Base-by-base conservation (phyloP, 2,888 invertebrate genomes). In the Agrenia bidenticulata region DNA sequence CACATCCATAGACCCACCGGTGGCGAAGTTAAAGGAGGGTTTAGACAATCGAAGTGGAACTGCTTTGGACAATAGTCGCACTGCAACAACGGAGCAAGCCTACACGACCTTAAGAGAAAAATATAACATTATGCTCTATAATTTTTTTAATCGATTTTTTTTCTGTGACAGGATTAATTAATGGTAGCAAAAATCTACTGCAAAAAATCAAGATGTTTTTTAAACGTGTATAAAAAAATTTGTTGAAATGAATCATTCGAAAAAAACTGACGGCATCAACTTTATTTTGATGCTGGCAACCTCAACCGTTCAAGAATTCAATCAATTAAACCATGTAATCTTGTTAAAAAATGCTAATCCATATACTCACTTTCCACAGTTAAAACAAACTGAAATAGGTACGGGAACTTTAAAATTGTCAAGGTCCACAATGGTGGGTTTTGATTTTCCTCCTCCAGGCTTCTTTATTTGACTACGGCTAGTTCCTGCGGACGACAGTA, bases 1-100 rank as follows among this genome's bases (percentile, higher is more conserved):
- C 98, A 98, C 94, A 97, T 96, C 97, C 97, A 98, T 27, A 90
- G 84, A 0, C 91, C 92, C 1, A 88, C 87, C 0, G 97, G 97
- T 69, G 92, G 83, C 0, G 89, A 87, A 0, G 94, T 90, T 61
- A 98, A 81, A 0, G 97, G 97, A 0, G 97, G 96, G 79, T 94
- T 89, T 69, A 97, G 80, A 78, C 98, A 98, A 80, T 98, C 97
- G 82, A 91, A 86, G 80, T 98, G 98, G 79, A 89, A 97, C 74
- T 88, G 85, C 63, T 91, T 81, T 0, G 93, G 88, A 79, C 98
- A 98, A 81, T 90, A 97, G 82, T 97, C 97, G 80, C 97, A 98
- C 69, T 92, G 89, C 56, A 97, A 83, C 73, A 97, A 83, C 0
- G 94, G 90, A 0, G 90, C 92, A 61, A 85, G 83, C 75, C 90